Conservation (phyloP, 2,888 invertebrate genomes). For the Polia nebulosa region DNA sequence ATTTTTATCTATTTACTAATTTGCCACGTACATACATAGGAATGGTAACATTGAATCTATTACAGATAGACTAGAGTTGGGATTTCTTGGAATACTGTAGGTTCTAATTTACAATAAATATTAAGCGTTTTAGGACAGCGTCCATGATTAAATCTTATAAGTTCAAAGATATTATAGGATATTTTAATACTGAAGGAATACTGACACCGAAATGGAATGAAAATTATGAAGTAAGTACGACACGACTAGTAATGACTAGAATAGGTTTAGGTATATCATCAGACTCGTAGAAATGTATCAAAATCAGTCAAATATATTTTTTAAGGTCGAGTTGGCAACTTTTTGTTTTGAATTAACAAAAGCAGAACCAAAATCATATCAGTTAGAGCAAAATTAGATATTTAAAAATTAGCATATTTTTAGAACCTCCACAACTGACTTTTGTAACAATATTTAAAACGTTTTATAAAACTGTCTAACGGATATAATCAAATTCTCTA, state of each 20-base stretch:
- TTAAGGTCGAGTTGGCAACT: conserved; percentile 8
- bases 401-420: not conserved
- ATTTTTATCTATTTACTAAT: conserved; percentile 74
- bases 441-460: not conserved
- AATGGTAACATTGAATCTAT: conserved; percentile 71
- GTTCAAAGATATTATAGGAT: conserved; percentile 51
- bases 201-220: conserved; percentile 61
- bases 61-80: conserved; percentile 63
- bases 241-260: conserved; percentile 57
- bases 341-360: not conserved
- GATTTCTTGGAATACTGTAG: conserved; percentile 57
- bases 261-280: conserved; percentile 32
- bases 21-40: conserved; percentile 76
- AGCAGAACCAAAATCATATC: conserved; percentile 2
- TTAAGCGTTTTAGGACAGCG: conserved; percentile 67
- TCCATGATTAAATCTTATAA: conserved; percentile 61
- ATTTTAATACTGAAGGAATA: conserved; percentile 61
- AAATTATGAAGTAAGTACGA: conserved; percentile 22
- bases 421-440: not conserved
- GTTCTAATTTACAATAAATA: conserved; percentile 69
- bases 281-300: conserved; percentile 55
- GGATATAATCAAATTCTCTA: conserved; percentile 24
- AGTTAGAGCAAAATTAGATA: not conserved
- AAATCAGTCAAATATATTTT: conserved; percentile 61
- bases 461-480: not conserved